phyloP scores from a whole-genome alignment of 2,888 invertebrate genomes.

The Muschampia plurimacula region DNA sequence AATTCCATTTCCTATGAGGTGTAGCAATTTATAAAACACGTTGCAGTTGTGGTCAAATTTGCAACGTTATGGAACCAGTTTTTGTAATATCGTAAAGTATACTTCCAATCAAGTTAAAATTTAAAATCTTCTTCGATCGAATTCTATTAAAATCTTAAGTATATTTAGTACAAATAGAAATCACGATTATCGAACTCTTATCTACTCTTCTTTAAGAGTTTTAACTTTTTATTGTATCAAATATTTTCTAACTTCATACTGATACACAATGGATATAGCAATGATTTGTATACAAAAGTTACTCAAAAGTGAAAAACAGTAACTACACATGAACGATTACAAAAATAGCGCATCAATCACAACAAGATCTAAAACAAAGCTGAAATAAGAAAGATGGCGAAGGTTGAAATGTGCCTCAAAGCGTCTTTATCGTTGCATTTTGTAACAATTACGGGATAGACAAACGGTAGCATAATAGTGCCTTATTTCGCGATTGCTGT shows the following conservation, averaged over 20 bases:
- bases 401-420: conserved; percentile 33
- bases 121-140: too few relatives aligned
- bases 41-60: background rate
- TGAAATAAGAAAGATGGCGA: conserved; percentile 23
- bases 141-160: too few relatives aligned
- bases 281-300: background rate
- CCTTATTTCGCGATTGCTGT: conserved; percentile 57
- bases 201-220: background rate
- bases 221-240: background rate
- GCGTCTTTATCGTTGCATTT: conserved; percentile 41
- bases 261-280: background rate
- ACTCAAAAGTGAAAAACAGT: background rate
- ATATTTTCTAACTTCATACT: background rate
- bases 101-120: too few relatives aligned
- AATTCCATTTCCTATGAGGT: conserved; percentile 28
- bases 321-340: background rate
- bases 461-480: conserved; percentile 63
- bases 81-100: background rate
- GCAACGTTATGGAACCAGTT: conserved; percentile 2
- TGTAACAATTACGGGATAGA: conserved; percentile 44
- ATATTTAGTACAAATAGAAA: too few relatives aligned
- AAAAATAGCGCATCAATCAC: conserved; percentile 12
- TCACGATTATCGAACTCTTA: too few relatives aligned
- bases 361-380: conserved; percentile 1
- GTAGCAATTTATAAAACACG: conserved; percentile 1